Base-by-base conservation (phyloP, 1,140 invertebrate genomes). In the Brachionus calyciflorus region DNA sequence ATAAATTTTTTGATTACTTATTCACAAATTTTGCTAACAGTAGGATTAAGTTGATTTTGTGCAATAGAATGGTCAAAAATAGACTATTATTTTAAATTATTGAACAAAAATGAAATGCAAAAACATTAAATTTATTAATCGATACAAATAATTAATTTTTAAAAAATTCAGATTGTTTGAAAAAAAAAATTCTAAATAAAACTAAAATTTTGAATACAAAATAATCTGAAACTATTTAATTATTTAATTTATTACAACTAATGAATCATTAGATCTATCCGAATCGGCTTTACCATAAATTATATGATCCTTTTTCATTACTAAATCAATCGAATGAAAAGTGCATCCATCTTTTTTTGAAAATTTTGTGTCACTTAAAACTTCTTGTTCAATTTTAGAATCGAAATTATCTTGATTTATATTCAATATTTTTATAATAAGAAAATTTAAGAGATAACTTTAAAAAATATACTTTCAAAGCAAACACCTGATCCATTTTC, bases 261-360 rank as follows among this genome's bases (percentile, higher is more conserved):
- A 21, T 21, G 51, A 30, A 28, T 55, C 30, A 51, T 73, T 49
- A 26, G 69, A 53, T 33, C 26, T 28, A 26, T 10, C 17, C 26
- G 10, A 19, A 37, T 51, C 24, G 19, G 28, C 48, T 73, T 73
- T 73, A 1, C 69, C 69, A 12, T 51, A 55, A 4, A 73, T 33
- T 51, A 73, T 37, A 41, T 73, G 69, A 73, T 73, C 69, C 26
- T 53, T 73, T 46, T 73, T 73, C 69, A 73, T 73, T 51, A 73
- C 30, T 41, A 73, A 26, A 12, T 28, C 51, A 19, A 73, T 51
- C 21, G 69, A 51, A 73, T 73, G 69, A 33, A 73, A 73, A 44
- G 37, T 55, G 26, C 69, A 73, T 10, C 30, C 26, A 30, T 55
- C 33, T 24, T 14, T 51, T 5, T 73, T 40, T 1, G 9, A 2